Evolutionary conservation across 2,888 invertebrate genomes (phyloP).

Genomic region (Philonicus albiceps): DNA sequence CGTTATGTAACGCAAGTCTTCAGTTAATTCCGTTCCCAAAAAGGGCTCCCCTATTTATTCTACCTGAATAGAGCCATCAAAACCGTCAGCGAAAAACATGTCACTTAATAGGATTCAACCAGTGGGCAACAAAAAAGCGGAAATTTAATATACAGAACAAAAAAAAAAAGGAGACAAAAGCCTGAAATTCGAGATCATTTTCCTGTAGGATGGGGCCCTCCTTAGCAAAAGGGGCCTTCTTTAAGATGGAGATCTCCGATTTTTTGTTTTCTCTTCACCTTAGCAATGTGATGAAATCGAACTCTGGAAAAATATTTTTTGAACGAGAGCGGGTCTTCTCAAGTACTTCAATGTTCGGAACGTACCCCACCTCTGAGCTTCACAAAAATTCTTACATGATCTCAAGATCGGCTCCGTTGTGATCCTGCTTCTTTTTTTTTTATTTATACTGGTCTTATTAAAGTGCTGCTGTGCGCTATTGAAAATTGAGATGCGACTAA

Average conservation of each 20-base stretch:
- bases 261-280: background rate
- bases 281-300: background rate
- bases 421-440: background rate
- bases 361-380: background rate
- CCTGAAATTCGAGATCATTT: conserved; percentile 17
- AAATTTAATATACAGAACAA: conserved; percentile 17
- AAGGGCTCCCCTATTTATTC: conserved; percentile 10
- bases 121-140: conserved; percentile 12
- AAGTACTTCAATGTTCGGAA: background rate
- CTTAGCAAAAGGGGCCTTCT: background rate
- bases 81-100: conserved; percentile 3
- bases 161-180: background rate
- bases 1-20: background rate
- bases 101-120: conserved; percentile 17
- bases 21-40: background rate
- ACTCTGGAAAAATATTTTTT: background rate
- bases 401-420: background rate
- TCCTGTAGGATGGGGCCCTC: background rate
- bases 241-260: background rate
- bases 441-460: background rate
- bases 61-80: conserved; percentile 31
- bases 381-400: background rate
- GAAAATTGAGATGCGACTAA: background rate
- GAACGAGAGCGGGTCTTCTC: background rate
- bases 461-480: background rate